phyloP scores from a whole-genome alignment of 64 coral and sea anemone species.

The Exaiptasia diaphana region DNA sequence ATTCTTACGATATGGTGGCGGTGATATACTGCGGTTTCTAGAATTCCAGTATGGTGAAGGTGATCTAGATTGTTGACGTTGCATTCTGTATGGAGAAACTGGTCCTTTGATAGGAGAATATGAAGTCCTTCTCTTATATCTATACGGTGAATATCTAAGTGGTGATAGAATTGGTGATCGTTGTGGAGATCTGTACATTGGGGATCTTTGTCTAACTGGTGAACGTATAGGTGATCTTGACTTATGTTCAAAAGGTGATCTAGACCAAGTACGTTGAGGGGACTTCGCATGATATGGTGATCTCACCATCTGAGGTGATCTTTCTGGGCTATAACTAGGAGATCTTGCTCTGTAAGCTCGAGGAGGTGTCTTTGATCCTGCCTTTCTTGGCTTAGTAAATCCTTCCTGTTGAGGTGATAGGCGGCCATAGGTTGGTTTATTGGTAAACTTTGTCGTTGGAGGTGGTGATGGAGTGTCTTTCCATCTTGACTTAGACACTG shows the following conservation, averaged over 20 bases:
- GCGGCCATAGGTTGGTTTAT: slow-evolving; percentile 16
- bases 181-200: slow-evolving; percentile 67
- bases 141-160: slow-evolving; percentile 65
- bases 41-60: slow-evolving; percentile 78
- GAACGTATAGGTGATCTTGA: slow-evolving; percentile 88
- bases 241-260: slow-evolving; percentile 78
- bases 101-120: slow-evolving; percentile 27
- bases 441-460: not conserved
- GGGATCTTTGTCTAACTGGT: slow-evolving; percentile 50
- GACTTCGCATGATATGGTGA: slow-evolving; percentile 64
- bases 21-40: slow-evolving; percentile 42
- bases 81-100: slow-evolving; percentile 28
- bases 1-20: slow-evolving; percentile 10
- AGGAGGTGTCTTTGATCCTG: slow-evolving; percentile 45
- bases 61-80: slow-evolving; percentile 47
- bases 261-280: slow-evolving; percentile 72
- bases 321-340: slow-evolving; percentile 63
- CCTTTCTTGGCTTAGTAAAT: slow-evolving; percentile 39
- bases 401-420: slow-evolving; percentile 4
- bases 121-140: slow-evolving; percentile 18
- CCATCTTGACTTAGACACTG: slow-evolving; percentile 89
- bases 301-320: slow-evolving; percentile 49
- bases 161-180: slow-evolving; percentile 66
- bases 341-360: slow-evolving; percentile 73
- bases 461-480: slow-evolving; percentile 56